These are phyloP conservation scores for Sinosuthora webbiana DNA, from an alignment of 2,113 vertebrate species.

Conservation along the genomic window DNA sequence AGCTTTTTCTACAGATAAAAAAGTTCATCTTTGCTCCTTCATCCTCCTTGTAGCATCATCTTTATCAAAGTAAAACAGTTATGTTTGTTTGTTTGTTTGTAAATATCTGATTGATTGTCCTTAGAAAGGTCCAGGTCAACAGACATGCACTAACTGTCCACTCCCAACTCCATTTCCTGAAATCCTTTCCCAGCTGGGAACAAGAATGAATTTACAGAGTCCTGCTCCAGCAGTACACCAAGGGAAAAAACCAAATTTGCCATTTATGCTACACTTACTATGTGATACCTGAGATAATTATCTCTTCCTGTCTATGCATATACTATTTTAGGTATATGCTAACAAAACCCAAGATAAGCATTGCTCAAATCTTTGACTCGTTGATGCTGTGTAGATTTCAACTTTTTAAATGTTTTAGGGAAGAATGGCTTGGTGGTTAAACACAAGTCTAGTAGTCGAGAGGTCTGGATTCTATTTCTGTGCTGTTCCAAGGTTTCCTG, in stretches of 20 bases:
- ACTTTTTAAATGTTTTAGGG: neutral
- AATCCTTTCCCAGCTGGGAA: neutral
- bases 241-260: neutral
- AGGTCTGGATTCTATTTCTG: conserved; percentile 47
- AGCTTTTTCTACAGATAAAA: neutral
- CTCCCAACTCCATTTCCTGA: neutral
- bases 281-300: neutral
- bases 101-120: neutral
- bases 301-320: neutral
- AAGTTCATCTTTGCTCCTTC: neutral
- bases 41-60: neutral
- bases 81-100: neutral
- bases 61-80: neutral
- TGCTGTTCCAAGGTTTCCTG: conserved; percentile 38
- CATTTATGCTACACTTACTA: neutral
- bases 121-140: neutral
- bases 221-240: neutral
- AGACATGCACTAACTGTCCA: neutral
- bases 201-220: neutral
- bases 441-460: conserved; percentile 21
- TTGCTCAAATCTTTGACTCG: neutral
- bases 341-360: neutral
- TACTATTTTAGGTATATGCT: neutral
- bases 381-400: neutral
- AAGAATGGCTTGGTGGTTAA: conserved; percentile 20